These are phyloP conservation scores for Poecilia velifera DNA, from an alignment of 2,797 vertebrate genomes.

Conservation along the genomic window DNA sequence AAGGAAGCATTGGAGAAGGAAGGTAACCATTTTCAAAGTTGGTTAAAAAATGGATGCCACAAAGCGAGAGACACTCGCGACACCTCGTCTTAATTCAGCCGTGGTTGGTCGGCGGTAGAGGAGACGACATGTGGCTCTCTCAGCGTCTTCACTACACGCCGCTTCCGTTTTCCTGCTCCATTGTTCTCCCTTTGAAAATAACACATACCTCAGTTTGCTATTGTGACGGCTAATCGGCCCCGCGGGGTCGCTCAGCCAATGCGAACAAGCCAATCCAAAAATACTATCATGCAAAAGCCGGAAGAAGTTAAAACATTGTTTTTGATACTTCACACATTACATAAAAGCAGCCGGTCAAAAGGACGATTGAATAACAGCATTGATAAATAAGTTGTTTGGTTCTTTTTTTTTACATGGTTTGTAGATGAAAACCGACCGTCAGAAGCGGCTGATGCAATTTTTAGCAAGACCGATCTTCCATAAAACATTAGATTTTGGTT, in stretches of 20 bases:
- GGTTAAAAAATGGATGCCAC: not conserved
- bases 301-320: slow-evolving; percentile 14
- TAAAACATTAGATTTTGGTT: not conserved
- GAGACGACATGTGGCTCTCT: slow-evolving; percentile 7
- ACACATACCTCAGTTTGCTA: slow-evolving; percentile 28
- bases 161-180: slow-evolving; percentile 50
- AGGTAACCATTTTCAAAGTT: slow-evolving; percentile 10
- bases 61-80: not conserved
- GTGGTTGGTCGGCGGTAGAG: not conserved
- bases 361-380: not conserved
- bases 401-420: too few relatives aligned
- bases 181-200: slow-evolving; percentile 59
- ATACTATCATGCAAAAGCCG: slow-evolving; percentile 9
- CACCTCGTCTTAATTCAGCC: not conserved
- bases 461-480: not conserved
- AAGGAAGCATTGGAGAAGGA: slow-evolving; percentile 2
- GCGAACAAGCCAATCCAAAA: slow-evolving; percentile 29
- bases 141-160: not conserved
- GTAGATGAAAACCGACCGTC: not conserved
- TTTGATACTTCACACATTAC: slow-evolving; percentile 1
- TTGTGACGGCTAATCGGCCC: slow-evolving; percentile 40
- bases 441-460: not conserved
- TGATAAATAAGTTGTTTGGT: not conserved
- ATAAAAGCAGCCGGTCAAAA: not conserved
- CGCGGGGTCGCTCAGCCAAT: slow-evolving; percentile 16